Evolutionary conservation across 2,888 invertebrate genomes (phyloP).

Genomic region (Lepidocyrtinus sp.): DNA sequence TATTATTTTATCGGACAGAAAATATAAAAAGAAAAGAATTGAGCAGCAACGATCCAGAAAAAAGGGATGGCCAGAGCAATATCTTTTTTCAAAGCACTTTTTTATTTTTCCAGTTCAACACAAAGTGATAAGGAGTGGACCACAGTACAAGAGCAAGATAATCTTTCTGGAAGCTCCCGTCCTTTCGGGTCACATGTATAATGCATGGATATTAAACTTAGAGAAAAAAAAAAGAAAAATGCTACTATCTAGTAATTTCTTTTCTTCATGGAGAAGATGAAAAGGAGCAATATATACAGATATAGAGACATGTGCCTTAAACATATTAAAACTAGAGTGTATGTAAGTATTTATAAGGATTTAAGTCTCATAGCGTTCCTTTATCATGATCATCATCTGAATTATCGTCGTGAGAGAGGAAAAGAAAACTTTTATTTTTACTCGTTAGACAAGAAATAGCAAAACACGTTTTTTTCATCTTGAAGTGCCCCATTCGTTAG

Average conservation of each 20-base stretch:
- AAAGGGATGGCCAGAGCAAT: constrained; percentile 37
- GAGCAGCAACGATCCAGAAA: constrained; percentile 33
- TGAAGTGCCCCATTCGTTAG: no score
- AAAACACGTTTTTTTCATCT: no score
- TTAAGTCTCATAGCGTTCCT: no score
- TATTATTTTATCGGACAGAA: background rate
- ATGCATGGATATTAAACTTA: constrained; percentile 41
- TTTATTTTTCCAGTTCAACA: background rate
- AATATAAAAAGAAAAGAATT: constrained; percentile 21
- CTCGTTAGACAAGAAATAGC: no score
- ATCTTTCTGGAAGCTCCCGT: constrained; percentile 1
- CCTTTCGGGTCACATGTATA: constrained; percentile 39
- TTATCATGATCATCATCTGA: no score
- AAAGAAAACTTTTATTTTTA: no score
- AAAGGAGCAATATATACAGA: no score
- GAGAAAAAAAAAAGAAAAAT: constrained; percentile 19
- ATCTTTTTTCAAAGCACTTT: constrained; percentile 23
- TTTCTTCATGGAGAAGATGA: background rate
- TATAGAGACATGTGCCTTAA: no score
- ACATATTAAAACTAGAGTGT: no score
- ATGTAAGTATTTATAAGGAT: no score
- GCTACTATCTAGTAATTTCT: background rate
- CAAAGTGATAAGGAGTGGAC: background rate
- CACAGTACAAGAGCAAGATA: background rate
- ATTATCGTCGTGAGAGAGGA: no score